phyloP scores from a whole-genome alignment of 2,888 invertebrate genomes.

The Bellardia bayeri region DNA sequence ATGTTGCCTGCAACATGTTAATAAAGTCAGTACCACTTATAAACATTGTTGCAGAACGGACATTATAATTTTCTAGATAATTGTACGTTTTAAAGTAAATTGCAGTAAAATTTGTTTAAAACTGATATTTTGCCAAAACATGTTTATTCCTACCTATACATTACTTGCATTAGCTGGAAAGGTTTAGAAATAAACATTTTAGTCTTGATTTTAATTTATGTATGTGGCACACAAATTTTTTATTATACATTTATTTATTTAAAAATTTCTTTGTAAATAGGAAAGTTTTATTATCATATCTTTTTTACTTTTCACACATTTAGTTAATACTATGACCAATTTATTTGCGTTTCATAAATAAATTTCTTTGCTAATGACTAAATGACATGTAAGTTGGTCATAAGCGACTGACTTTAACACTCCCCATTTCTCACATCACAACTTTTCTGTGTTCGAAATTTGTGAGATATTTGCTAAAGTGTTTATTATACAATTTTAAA shows the following conservation, averaged over 20 bases:
- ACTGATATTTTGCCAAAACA: no score
- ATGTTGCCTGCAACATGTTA: slow-evolving; percentile 14
- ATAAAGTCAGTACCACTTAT: not conserved
- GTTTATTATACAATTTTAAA: slow-evolving; percentile 34
- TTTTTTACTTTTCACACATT: not conserved
- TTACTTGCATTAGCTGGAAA: not conserved
- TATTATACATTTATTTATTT: not conserved
- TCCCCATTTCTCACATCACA: not conserved
- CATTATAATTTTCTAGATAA: no score
- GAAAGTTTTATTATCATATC: not conserved
- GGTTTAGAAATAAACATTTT: not conserved
- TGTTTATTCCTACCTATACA: no score
- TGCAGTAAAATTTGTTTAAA: no score
- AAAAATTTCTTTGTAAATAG: not conserved
- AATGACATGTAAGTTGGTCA: slow-evolving; percentile 40
- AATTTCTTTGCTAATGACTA: slow-evolving; percentile 33
- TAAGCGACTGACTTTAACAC: not conserved
- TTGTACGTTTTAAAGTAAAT: no score
- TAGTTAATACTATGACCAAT: not conserved
- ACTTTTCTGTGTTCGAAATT: not conserved
- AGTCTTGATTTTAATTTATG: not conserved
- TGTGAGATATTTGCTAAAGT: not conserved
- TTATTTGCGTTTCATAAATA: not conserved
- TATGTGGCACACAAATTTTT: not conserved
- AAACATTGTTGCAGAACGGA: not conserved